These are phyloP conservation scores for Silurus meridionalis DNA, from an alignment of 2,113 vertebrate genomes.

Conservation along the genomic window DNA sequence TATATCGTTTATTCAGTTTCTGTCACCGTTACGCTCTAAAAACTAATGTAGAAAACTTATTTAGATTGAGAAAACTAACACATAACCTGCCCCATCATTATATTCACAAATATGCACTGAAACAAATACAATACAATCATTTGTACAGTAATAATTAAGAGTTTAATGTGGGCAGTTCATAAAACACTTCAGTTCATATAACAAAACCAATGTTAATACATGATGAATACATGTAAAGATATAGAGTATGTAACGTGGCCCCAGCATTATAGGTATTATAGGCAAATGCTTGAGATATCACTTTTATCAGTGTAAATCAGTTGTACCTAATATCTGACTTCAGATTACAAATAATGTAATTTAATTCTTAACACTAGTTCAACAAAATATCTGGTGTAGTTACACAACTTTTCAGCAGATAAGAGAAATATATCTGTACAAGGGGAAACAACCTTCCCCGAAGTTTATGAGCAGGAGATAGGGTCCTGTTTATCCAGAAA, in stretches of 20 bases:
- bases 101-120: neutral
- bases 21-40: too few relatives aligned
- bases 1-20: too few relatives aligned
- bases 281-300: neutral
- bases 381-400: conserved; percentile 16
- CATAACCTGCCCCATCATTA: neutral
- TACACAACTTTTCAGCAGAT: neutral
- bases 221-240: neutral
- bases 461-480: conserved; percentile 21
- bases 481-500: neutral
- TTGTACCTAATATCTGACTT: neutral
- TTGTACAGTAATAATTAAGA: neutral
- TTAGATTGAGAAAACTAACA: too few relatives aligned
- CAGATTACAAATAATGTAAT: neutral
- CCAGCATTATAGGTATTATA: neutral
- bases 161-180: neutral
- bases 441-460: neutral
- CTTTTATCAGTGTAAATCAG: neutral
- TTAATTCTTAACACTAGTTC: neutral
- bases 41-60: neutral
- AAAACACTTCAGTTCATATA: neutral
- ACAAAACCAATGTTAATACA: neutral
- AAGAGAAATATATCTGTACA: neutral
- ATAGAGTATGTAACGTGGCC: neutral
- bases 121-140: neutral